These are phyloP conservation scores for Thalassaphorura encarpata DNA, from an alignment of 1,140 invertebrate species.

Conservation along the genomic window DNA sequence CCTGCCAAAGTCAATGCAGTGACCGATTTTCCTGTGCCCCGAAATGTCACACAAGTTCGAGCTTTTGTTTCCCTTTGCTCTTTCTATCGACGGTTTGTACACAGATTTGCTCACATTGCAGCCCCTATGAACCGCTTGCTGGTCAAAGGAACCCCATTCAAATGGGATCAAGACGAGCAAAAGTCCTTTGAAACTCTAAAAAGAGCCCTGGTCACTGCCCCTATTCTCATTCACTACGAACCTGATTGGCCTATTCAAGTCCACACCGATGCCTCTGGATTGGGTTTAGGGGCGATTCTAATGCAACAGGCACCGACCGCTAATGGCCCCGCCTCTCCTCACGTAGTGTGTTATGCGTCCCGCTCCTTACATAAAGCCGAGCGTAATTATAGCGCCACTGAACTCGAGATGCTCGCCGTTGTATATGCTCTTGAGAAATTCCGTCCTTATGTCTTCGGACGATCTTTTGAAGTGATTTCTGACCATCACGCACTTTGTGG, in stretches of 20 bases:
- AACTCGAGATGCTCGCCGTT: slow-evolving; percentile 40
- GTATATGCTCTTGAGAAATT: slow-evolving; percentile 35
- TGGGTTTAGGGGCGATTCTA: slow-evolving; percentile 43
- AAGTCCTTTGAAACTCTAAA: slow-evolving; percentile 35
- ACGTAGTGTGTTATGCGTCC: slow-evolving; percentile 40
- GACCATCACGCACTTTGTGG: slow-evolving; percentile 7
- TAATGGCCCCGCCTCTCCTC: too few relatives aligned
- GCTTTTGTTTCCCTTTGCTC: not conserved
- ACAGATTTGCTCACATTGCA: not conserved
- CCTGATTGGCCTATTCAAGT: slow-evolving; percentile 33
- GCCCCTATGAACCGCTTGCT: not conserved
- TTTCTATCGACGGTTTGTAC: not conserved
- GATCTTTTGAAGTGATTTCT: slow-evolving; percentile 2
- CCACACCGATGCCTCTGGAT: slow-evolving; percentile 42
- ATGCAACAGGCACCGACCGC: slow-evolving; percentile 37
- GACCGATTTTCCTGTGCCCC: not conserved
- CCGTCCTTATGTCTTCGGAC: slow-evolving; percentile 11
- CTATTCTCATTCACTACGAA: slow-evolving; percentile 19
- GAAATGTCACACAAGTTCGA: not conserved
- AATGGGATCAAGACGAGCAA: slow-evolving; percentile 10
- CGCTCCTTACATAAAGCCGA: slow-evolving; percentile 35
- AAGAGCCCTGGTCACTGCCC: slow-evolving; percentile 22
- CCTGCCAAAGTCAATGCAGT: not conserved
- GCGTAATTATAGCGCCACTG: slow-evolving; percentile 36
- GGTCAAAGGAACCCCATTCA: not conserved